These are phyloP conservation scores for Phrynocephalus versicolor DNA, from an alignment of 2,113 vertebrate species.

Conservation along the genomic window DNA sequence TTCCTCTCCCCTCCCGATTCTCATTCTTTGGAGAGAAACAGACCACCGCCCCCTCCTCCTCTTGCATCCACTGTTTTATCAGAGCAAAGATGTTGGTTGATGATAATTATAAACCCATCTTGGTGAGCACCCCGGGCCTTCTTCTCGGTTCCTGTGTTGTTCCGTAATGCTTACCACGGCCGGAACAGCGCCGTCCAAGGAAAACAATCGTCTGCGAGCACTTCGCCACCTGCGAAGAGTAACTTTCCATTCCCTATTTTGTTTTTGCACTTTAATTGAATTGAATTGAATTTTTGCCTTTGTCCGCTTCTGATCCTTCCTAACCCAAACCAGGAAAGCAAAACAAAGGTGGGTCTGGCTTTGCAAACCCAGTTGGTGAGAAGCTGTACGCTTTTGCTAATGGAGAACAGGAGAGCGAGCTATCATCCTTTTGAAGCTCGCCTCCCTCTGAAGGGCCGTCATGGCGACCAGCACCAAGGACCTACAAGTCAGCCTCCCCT, in stretches of 20 bases:
- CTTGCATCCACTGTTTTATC: background rate
- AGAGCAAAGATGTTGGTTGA: background rate
- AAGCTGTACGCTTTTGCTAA: too few relatives aligned
- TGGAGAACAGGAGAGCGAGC: too few relatives aligned
- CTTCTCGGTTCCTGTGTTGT: background rate
- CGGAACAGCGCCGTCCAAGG: conserved; percentile 3
- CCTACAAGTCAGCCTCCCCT: too few relatives aligned
- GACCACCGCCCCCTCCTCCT: background rate
- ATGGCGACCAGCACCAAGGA: too few relatives aligned
- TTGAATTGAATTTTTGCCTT: too few relatives aligned
- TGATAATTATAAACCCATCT: background rate
- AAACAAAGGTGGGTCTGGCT: too few relatives aligned
- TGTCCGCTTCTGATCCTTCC: too few relatives aligned
- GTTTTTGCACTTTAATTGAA: too few relatives aligned
- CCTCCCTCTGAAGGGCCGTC: too few relatives aligned
- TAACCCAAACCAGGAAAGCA: too few relatives aligned
- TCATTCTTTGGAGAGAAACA: background rate
- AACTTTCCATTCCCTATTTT: background rate
- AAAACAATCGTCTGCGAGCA: background rate
- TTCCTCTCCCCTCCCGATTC: background rate
- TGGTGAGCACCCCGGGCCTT: background rate
- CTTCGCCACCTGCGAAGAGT: background rate
- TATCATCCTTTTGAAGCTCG: too few relatives aligned
- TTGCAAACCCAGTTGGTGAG: too few relatives aligned
- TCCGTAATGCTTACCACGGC: background rate